Conservation (phyloP, 1,140 invertebrate species). For the Sinella curviseta region DNA sequence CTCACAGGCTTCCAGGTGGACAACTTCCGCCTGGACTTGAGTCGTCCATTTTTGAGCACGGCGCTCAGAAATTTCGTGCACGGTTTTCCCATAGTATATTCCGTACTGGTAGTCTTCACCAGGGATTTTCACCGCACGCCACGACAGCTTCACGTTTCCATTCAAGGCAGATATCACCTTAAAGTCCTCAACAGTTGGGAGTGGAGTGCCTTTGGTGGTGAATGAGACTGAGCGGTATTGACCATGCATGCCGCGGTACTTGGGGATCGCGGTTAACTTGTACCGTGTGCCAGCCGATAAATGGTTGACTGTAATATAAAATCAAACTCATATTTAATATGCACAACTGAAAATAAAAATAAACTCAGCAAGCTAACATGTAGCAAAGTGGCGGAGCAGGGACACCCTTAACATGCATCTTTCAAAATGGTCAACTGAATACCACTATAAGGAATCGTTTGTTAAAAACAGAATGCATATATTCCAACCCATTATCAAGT, state of each 20-base stretch:
- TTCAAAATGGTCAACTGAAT: no score
- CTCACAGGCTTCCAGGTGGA: conserved; percentile 69
- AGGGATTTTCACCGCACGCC: background rate
- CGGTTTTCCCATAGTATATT: conserved; percentile 50
- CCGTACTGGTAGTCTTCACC: conserved; percentile 50
- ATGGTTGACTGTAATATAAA: conserved; percentile 58
- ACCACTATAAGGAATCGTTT: no score
- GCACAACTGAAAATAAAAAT: no score
- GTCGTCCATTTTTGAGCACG: conserved; percentile 55
- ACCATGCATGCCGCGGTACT: conserved; percentile 63
- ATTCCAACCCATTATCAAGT: no score
- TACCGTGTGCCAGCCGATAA: conserved; percentile 64
- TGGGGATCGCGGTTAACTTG: conserved; percentile 64
- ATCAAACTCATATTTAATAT: background rate
- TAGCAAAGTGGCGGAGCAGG: no score
- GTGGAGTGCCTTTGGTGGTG: conserved; percentile 59
- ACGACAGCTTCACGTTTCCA: background rate
- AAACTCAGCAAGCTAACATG: no score
- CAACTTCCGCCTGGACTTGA: conserved; percentile 62
- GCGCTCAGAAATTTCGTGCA: conserved; percentile 30
- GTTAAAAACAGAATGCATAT: no score
- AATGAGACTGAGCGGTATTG: conserved; percentile 58
- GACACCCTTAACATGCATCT: no score
- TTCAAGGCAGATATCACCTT: conserved; percentile 60
- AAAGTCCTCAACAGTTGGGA: conserved; percentile 60